These are phyloP conservation scores for Ptyas mucosa DNA, from an alignment of 2,113 vertebrate genomes.

Conservation along the genomic window DNA sequence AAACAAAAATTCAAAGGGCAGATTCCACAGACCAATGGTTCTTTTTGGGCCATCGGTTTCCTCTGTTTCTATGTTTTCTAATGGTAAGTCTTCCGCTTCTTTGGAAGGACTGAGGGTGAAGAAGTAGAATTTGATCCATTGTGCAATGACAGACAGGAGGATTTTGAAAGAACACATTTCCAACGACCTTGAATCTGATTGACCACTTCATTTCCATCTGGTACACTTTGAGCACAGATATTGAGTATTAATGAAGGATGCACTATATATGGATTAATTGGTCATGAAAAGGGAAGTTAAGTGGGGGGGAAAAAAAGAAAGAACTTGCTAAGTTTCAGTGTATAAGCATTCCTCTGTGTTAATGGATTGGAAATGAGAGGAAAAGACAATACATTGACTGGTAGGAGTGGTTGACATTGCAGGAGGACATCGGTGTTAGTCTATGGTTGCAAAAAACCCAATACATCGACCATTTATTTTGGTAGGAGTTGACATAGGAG, in stretches of 20 bases:
- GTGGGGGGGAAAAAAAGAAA: fast-evolving
- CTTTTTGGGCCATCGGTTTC: not conserved
- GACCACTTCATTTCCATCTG: not conserved
- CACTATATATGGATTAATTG: not conserved
- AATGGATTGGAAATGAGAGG: not conserved
- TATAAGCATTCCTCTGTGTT: not conserved
- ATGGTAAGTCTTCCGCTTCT: not conserved
- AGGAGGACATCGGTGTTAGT: not conserved
- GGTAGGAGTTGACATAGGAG: not conserved
- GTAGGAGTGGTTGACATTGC: not conserved
- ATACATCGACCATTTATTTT: not conserved
- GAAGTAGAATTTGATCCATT: not conserved
- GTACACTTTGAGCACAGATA: not conserved
- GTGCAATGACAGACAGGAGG: not conserved
- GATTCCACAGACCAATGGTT: not conserved
- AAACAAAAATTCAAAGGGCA: not conserved
- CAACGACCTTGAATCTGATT: not conserved
- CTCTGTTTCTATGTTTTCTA: not conserved
- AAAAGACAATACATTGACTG: not conserved
- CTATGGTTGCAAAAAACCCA: not conserved
- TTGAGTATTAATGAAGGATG: not conserved
- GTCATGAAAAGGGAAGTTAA: not conserved
- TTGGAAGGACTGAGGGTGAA: not conserved
- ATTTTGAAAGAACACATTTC: not conserved
- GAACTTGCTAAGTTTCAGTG: not conserved